Base-by-base conservation (phyloP, 2,888 invertebrate genomes). In the Rotaria sp. region DNA sequence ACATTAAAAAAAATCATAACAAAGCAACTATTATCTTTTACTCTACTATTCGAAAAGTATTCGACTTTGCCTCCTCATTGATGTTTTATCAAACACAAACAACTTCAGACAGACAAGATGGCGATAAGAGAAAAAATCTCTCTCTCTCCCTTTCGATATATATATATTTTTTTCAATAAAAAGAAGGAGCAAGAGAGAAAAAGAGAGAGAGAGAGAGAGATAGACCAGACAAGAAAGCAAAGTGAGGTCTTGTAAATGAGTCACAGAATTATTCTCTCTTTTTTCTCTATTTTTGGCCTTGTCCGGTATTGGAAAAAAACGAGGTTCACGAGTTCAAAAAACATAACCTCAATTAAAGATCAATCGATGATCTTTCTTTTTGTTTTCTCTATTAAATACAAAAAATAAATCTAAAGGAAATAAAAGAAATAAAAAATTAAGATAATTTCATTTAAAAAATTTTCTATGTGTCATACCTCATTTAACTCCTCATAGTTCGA, bases 171-270 rank as follows among this genome's bases (percentile, higher is more conserved):
- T 67, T 67, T 67, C 67, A 67, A 67, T 67, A 67, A 67, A 67
- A 67, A 67, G 67, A 35, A 67, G 30, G 67, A 67, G 67, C 13
- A 18, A 30, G 67, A 67, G 35, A 67, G 67, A 67, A 15, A 50
- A 45, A 8, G 13, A 45, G 50, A 67, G 67, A 67, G 67, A 67
- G 26, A 8, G 55, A 67, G 67, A 67, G 67, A 67, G 35, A 67
- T 67, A 67, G 67, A 67, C 15, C 67, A 35, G 67, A 67, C 67
- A 67, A 67, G 67, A 67, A 67, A 67, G 67, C 67, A 67, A 67
- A 67, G 67, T 67, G 35, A 38, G 67, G 67, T 67, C 67, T 67
- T 67, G 67, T 67, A 67, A 67, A 67, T 67, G 67, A 67, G 67
- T 67, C 67, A 67, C 67, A 67, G 67, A 67, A 67, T 35, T 67